Evolutionary conservation across 1,140 invertebrate species (phyloP).

Genomic region (Drosophila arizonae): DNA sequence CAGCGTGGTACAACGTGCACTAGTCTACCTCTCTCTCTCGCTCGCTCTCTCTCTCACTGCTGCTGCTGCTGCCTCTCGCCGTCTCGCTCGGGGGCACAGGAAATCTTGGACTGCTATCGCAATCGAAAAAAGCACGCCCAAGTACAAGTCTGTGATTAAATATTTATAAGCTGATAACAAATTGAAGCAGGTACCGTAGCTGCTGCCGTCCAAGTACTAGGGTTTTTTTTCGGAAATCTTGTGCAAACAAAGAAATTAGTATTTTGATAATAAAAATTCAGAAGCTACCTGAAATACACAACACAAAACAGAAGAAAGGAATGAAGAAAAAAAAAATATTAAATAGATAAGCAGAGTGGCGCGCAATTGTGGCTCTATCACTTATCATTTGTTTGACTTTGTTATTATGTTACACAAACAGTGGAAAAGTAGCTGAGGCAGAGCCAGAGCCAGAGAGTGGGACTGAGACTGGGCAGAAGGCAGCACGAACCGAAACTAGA

Average conservation of each 20-base stretch:
- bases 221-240: slow-evolving; percentile 63
- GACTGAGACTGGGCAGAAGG: neutral
- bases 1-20: slow-evolving; percentile 21
- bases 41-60: neutral
- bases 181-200: slow-evolving; percentile 61
- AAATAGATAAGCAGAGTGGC: slow-evolving; percentile 71
- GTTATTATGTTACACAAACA: slow-evolving; percentile 80
- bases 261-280: slow-evolving; percentile 82
- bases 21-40: neutral
- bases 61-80: neutral
- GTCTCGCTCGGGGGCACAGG: slow-evolving; percentile 27
- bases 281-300: slow-evolving; percentile 71
- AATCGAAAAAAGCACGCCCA: slow-evolving; percentile 53
- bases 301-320: slow-evolving; percentile 43
- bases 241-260: slow-evolving; percentile 79
- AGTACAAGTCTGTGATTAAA: slow-evolving; percentile 80
- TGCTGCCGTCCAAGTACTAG: neutral
- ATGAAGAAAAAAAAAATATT: slow-evolving; percentile 44
- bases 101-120: slow-evolving; percentile 46
- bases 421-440: slow-evolving; percentile 41
- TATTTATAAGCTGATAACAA: slow-evolving; percentile 79
- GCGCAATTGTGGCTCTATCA: slow-evolving; percentile 72
- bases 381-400: slow-evolving; percentile 80
- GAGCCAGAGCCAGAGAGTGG: neutral
- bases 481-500: neutral